A percentile compares a stretch with the other conserved stretches of the same genome.
Evolutionary conservation across 2,113 vertebrate species (phyloP).

Genomic region (Corythornis madagascariensis): DNA sequence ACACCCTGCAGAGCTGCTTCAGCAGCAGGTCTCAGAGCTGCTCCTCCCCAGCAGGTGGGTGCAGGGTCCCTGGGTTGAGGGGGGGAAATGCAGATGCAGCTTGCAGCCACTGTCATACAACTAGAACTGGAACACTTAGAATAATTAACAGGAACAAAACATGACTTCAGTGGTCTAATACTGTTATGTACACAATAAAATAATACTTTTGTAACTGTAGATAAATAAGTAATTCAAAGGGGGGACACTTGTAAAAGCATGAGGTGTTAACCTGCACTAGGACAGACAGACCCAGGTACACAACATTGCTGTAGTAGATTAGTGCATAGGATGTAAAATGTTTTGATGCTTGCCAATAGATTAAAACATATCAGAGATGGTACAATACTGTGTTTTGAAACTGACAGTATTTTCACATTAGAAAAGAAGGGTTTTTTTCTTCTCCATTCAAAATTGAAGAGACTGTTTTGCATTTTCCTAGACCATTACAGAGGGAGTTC

Average conservation of each 20-base stretch:
- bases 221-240: conserved; percentile 71
- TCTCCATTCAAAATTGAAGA: not conserved
- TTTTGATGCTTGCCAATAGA: not conserved
- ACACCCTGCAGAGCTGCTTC: no score
- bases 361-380: not conserved
- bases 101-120: conserved; percentile 23
- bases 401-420: not conserved
- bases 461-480: not conserved
- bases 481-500: not conserved
- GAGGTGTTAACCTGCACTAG: not conserved
- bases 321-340: not conserved
- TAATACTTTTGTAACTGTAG: conserved; percentile 78
- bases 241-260: conserved; percentile 47
- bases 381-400: not conserved
- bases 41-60: no score
- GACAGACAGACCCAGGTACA: not conserved
- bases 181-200: conserved; percentile 84
- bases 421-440: not conserved
- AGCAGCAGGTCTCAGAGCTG: no score
- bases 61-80: no score
- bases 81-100: not conserved
- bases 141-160: conserved; percentile 59
- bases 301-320: not conserved
- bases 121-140: not conserved
- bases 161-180: conserved; percentile 78